phyloP scores from a whole-genome alignment of 30 jellyfish, hydroid and myxozoan genomes.

The Rhopilema esculentum region DNA sequence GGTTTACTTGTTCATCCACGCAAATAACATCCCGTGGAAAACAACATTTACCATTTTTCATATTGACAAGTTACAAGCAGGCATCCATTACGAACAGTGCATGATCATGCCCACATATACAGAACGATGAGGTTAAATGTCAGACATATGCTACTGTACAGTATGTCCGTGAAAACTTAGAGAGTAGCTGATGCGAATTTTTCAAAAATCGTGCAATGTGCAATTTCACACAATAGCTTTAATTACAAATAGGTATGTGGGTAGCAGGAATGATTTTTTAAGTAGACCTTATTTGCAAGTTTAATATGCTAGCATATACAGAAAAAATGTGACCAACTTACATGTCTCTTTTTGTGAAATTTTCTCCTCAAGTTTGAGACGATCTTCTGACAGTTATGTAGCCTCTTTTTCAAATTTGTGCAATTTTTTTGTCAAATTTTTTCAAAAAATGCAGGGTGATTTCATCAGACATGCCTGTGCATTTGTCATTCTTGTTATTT shows the following conservation, averaged over 20 bases:
- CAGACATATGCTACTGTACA: not conserved
- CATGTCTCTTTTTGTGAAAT: not conserved
- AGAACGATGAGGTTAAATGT: not conserved
- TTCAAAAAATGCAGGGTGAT: conserved; percentile 5
- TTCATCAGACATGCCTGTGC: conserved; percentile 18
- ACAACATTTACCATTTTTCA: conserved; percentile 13
- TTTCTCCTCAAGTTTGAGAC: not conserved
- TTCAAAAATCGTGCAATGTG: not conserved
- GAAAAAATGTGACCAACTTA: not conserved
- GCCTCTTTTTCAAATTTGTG: conserved; percentile 1
- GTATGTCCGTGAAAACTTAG: not conserved
- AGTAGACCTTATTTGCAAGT: not conserved
- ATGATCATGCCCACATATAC: not conserved
- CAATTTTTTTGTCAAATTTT: too few species aligned
- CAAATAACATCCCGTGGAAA: conserved; percentile 19
- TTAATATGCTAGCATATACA: not conserved
- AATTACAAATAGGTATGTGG: not conserved
- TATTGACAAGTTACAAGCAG: conserved; percentile 22
- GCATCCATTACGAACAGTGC: not conserved
- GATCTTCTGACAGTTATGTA: not conserved
- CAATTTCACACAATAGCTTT: not conserved
- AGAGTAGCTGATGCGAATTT: not conserved
- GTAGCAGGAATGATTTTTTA: not conserved
- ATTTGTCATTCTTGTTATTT: conserved; percentile 18
- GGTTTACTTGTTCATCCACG: conserved; percentile 22